Evolutionary conservation across 2,113 vertebrate species (phyloP).

Genomic region (Otus sunia): DNA sequence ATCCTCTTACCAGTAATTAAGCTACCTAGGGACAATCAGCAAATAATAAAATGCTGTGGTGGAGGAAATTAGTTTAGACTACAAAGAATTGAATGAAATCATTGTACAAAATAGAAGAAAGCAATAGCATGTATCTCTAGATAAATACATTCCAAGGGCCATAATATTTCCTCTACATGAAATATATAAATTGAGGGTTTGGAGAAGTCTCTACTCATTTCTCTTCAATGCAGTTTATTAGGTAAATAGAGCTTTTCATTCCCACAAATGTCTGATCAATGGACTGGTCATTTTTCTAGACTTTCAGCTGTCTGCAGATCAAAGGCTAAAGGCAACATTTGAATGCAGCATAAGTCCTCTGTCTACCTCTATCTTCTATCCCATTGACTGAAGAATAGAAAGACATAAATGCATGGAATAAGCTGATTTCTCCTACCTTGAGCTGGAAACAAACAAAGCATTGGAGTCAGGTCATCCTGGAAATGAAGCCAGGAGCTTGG

Average conservation of each 20-base stretch:
- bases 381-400: neutral
- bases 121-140: neutral
- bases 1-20: slow-evolving; percentile 70
- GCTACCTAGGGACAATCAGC: slow-evolving; percentile 64
- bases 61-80: slow-evolving; percentile 51
- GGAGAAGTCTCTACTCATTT: neutral
- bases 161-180: neutral
- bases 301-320: neutral
- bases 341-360: neutral
- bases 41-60: slow-evolving; percentile 57
- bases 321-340: neutral
- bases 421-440: neutral
- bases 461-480: neutral
- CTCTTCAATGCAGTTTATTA: neutral
- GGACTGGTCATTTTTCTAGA: neutral
- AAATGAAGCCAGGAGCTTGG: neutral
- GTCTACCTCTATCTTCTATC: neutral
- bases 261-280: neutral
- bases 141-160: neutral
- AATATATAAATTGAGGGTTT: neutral
- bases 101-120: slow-evolving; percentile 13
- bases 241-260: neutral
- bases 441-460: neutral
- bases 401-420: neutral
- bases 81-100: slow-evolving; percentile 10